Base-by-base conservation (phyloP, 2,888 invertebrate genomes). In the Himalopsyche kuldschensis region DNA sequence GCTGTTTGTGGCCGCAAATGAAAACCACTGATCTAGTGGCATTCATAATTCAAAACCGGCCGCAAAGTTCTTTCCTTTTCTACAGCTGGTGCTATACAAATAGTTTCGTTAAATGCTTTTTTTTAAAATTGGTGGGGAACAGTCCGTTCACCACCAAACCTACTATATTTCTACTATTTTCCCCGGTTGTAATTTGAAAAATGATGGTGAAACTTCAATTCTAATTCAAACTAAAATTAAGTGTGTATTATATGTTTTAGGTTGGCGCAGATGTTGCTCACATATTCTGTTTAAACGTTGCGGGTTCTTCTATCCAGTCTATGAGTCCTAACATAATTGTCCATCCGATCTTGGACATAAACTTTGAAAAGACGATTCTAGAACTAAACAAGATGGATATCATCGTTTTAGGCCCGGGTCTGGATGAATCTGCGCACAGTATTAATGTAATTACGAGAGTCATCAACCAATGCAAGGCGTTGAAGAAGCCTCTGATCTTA, bases 261-360 rank as follows among this genome's bases (percentile, higher is more conserved):
- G 94, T 96, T 69, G 99, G 99, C 32, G 96, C 97, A 55, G 99
- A 99, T 90, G 91, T 99, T 86, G 95, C 95, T 1, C 98, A 99
- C 89, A 94, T 99, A 78, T 98, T 99, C 89, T 98, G 98, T 89
- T 92, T 95, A 20, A 92, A 93, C 85, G 94, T 95, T 81, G 98
- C 99, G 4, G 96, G 97, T 0, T 89, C 93, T 27, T 96, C 97
- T 0, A 98, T 99, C 85, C 99, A 99, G 90, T 94, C 96, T 0
- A 99, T 97, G 90, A 98, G 97, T 88, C 99, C 99, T 0, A 99
- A 99, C 89, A 91, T 99, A 79, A 99, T 99, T 88, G 99, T 99
- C 0, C 97, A 98, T 90, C 99, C 99, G 0, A 88, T 97, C 84
- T 98, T 81, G n/a, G 55, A 55, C 4, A 55, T 10, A 20, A 69